Percentiles rank a stretch among this genome's conserved stretches.
Conservation (phyloP, 1,140 invertebrate species). For the Venturia canescens region DNA sequence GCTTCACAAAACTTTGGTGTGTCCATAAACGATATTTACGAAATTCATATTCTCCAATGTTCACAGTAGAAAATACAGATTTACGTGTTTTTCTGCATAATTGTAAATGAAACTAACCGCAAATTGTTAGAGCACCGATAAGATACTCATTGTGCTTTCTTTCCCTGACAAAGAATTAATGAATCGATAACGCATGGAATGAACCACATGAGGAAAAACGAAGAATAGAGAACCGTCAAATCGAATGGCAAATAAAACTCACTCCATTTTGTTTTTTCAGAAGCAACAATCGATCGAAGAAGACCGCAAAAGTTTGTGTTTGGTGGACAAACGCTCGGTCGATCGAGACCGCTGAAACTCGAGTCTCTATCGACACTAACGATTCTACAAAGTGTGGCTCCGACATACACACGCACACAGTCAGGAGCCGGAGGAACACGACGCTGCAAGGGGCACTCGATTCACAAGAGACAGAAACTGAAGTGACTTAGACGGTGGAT, state of each 20-base stretch:
- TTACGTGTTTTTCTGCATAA: too few species aligned
- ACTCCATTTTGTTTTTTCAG: constrained; percentile 4
- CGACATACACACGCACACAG: not conserved
- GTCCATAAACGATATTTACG: too few species aligned
- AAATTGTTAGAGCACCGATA: too few species aligned
- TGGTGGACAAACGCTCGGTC: not conserved
- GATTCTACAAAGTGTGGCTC: not conserved
- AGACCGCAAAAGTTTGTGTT: not conserved
- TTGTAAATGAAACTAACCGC: too few species aligned
- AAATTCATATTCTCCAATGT: too few species aligned
- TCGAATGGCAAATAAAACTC: not conserved
- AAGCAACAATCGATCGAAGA: not conserved
- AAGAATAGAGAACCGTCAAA: not conserved
- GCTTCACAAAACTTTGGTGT: too few species aligned
- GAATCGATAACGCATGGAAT: too few species aligned
- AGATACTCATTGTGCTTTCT: too few species aligned
- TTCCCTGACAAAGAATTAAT: too few species aligned
- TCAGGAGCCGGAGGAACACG: not conserved
- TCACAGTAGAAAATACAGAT: too few species aligned
- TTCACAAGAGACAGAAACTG: not conserved
- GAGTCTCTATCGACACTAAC: constrained; percentile 9
- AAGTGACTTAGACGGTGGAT: not conserved
- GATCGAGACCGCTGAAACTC: constrained; percentile 3
- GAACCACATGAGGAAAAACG: too few species aligned
- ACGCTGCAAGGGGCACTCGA: not conserved